Conservation (phyloP, 2,888 invertebrate species). For the Rhingia rostrata region DNA sequence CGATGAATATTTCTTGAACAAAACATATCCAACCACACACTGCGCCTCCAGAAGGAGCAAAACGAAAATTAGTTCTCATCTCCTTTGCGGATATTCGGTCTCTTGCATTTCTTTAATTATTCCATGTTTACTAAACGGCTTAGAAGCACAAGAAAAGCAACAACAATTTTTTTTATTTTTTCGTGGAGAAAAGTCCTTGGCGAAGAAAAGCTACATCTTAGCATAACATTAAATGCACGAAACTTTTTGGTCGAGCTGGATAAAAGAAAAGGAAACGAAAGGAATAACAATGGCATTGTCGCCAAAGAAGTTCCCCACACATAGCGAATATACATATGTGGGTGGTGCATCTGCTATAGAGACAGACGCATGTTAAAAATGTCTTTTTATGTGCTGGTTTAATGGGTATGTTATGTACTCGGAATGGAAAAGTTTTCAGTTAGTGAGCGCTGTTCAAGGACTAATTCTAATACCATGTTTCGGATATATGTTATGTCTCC, state of each 20-base stretch:
- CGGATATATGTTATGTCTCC: slow-evolving; percentile 37
- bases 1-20: slow-evolving; percentile 16
- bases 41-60: neutral
- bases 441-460: slow-evolving; percentile 49
- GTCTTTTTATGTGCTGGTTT: slow-evolving; percentile 45
- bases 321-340: neutral
- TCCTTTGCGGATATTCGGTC: slow-evolving; percentile 6
- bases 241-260: slow-evolving; percentile 36
- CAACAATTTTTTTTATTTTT: neutral
- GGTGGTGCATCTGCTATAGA: neutral
- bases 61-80: slow-evolving; percentile 4
- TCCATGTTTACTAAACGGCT: slow-evolving; percentile 52
- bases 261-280: slow-evolving; percentile 3
- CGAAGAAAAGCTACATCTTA: slow-evolving; percentile 31
- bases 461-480: slow-evolving; percentile 63
- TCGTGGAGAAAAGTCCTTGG: slow-evolving; percentile 31
- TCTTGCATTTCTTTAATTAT: slow-evolving; percentile 40
- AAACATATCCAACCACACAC: slow-evolving; percentile 1
- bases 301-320: slow-evolving; percentile 49
- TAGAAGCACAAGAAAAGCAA: slow-evolving; percentile 17
- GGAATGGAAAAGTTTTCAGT: slow-evolving; percentile 43
- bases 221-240: slow-evolving; percentile 62
- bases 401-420: slow-evolving; percentile 62
- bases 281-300: slow-evolving; percentile 51
- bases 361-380: slow-evolving; percentile 1